Evolutionary conservation across 1,140 invertebrate genomes (phyloP), one percentile per base, ranked within the genome.

Genomic region (Pachypsylla venusta): DNA sequence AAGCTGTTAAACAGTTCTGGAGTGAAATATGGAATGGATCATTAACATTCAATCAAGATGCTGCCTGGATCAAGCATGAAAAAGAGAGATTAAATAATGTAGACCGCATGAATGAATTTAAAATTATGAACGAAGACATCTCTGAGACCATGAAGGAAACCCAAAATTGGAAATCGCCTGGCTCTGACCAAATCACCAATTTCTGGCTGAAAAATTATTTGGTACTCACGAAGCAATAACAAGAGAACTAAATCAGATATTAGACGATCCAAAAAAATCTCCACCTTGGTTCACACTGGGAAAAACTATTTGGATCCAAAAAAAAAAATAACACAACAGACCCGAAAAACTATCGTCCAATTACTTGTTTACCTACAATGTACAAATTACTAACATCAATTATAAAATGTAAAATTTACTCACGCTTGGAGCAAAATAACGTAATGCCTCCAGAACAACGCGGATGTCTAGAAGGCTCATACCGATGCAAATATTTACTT

Each of bases 111-210:
- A 19, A 48, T 19, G 16, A 4, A 10, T 7, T 19, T 19, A n/a
- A 19, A 4, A n/a, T 3, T 19, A 19, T 7, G 22, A 48, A 19
- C n/a, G n/a, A 4, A 3, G 57, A 58, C 22, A 10, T 58, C 14
- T 48, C 4, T 12, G 26, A 35, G 19, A 26, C 24, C 3, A 42
- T 40, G 3, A 58, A 58, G 20, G 16, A 58, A 7, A 24, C 26
- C 13, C 57, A 58, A 10, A 58, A 58, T 22, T 58, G 57, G 57
- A 58, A 58, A 58, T 2, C 30, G 22, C 57, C 40, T 19, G 57
- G 57, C 12, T 25, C 26, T 24, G 57, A 58, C 25, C 16, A 39
- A 42, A 48, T 58, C n/a, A 27, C 42, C 10, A 58, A 58, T 42
- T 35, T 20, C 24, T 58, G 35, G 35, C 19, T 4, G 30, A 58